A percentile compares a stretch with the other conserved stretches of the same genome.
These are phyloP conservation scores for Bucco capensis DNA, from an alignment of 2,113 vertebrate species.

Conservation along the genomic window DNA sequence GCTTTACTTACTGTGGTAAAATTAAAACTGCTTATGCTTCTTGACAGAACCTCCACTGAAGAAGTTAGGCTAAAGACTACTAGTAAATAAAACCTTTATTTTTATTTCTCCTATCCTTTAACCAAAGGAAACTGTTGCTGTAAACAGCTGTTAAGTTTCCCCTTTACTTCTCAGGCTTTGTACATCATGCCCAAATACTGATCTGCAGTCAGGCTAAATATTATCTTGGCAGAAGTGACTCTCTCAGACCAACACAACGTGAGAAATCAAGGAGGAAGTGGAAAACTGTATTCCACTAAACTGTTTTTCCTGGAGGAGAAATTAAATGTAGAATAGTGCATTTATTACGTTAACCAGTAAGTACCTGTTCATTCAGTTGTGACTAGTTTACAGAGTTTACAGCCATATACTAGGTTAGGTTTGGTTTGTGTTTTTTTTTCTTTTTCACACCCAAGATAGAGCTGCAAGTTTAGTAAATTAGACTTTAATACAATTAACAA, in stretches of 20 bases:
- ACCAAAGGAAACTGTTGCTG: background rate
- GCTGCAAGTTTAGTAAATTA: background rate
- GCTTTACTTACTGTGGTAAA: conserved; percentile 2
- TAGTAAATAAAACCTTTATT: background rate
- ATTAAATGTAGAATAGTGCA: background rate
- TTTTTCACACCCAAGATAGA: background rate
- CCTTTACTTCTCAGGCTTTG: background rate
- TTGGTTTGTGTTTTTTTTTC: background rate
- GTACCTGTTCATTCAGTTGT: background rate
- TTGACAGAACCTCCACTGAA: background rate
- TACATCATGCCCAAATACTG: background rate
- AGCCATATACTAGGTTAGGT: background rate
- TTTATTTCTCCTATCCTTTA: background rate
- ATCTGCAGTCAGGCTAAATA: background rate
- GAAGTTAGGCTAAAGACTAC: background rate
- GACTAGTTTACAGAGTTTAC: background rate
- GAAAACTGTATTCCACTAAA: background rate
- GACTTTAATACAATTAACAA: background rate
- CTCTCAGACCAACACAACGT: background rate
- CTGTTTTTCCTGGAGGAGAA: background rate
- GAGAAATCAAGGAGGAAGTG: background rate
- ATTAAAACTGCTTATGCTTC: background rate
- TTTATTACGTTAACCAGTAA: background rate
- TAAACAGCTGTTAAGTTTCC: background rate
- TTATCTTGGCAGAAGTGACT: background rate